phyloP scores from a whole-genome alignment of 2,797 vertebrate species.

The Gadopsis bispinosus region DNA sequence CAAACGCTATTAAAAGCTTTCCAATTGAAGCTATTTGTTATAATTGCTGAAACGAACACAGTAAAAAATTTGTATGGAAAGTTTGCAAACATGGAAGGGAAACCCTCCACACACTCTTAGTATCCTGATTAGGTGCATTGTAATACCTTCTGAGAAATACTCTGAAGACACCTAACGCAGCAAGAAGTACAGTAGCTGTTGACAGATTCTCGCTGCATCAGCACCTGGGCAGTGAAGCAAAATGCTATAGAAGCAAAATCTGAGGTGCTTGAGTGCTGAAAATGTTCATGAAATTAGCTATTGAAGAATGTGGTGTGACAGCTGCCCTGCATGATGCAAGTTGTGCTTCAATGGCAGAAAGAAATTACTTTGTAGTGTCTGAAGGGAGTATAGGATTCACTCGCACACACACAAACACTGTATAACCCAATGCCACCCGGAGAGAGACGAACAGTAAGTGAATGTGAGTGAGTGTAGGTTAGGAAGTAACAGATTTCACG shows the following conservation, averaged over 20 bases:
- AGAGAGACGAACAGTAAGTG: not conserved
- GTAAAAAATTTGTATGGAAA: not conserved
- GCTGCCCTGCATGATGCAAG: not conserved
- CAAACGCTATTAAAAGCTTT: not conserved
- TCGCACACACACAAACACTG: not conserved
- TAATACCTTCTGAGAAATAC: slow-evolving; percentile 29
- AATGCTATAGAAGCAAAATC: slow-evolving; percentile 54
- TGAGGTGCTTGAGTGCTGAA: slow-evolving; percentile 21
- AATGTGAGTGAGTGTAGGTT: not conserved
- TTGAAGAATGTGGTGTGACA: slow-evolving; percentile 33
- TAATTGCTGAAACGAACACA: not conserved
- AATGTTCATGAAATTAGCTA: slow-evolving; percentile 36
- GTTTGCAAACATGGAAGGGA: not conserved
- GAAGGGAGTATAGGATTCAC: slow-evolving; percentile 1
- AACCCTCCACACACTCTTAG: not conserved
- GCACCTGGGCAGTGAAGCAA: slow-evolving; percentile 37
- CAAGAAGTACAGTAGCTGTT: slow-evolving; percentile 18
- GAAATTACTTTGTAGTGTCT: slow-evolving; percentile 15
- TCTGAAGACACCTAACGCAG: slow-evolving; percentile 25
- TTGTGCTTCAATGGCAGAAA: slow-evolving; percentile 18
- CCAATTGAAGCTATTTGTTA: not conserved
- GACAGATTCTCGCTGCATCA: slow-evolving; percentile 54
- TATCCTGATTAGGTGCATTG: slow-evolving; percentile 2
- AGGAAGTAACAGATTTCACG: slow-evolving; percentile 24
- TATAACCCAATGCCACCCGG: not conserved